Conservation (phyloP, 1,140 invertebrate genomes). For the Amphibalanus amphitrite region DNA sequence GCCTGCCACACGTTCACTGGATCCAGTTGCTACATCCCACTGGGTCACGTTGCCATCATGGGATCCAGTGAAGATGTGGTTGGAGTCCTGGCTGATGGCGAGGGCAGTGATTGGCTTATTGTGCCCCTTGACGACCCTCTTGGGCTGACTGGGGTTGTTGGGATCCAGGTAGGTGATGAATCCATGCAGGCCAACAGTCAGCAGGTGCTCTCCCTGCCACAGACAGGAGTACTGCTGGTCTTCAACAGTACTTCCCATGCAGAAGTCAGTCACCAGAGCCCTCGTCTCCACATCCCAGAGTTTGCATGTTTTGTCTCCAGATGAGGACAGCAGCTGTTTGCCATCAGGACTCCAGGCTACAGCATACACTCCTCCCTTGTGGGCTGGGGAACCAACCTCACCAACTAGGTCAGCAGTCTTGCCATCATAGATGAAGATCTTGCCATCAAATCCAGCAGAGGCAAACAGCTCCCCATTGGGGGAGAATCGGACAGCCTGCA, state of each 20-base stretch:
- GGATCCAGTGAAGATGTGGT: conserved; percentile 74
- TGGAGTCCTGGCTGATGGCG: conserved; percentile 51
- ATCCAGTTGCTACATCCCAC: conserved; percentile 63
- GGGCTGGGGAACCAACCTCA: conserved; percentile 61
- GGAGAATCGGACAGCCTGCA: conserved; percentile 87
- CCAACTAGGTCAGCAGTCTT: conserved; percentile 59
- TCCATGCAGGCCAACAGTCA: conserved; percentile 83
- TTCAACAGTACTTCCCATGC: conserved; percentile 60
- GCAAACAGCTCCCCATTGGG: conserved; percentile 82
- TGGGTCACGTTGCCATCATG: conserved; percentile 77
- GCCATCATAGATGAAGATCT: conserved; percentile 82
- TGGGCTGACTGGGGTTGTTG: conserved; percentile 62
- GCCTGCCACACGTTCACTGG: conserved; percentile 58
- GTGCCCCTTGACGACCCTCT: conserved; percentile 82
- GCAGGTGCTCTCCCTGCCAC: conserved; percentile 75
- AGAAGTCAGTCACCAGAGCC: conserved; percentile 54
- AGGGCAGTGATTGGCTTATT: conserved; percentile 96
- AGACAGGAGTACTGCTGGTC: conserved; percentile 71
- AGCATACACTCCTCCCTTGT: conserved; percentile 64
- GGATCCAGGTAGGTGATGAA: conserved; percentile 88
- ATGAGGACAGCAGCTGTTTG: conserved; percentile 74
- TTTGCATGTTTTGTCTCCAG: conserved; percentile 93
- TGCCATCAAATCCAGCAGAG: conserved; percentile 91
- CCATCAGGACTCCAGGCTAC: conserved; percentile 88
- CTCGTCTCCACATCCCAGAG: conserved; percentile 82